These are phyloP conservation scores for Ciconia stormi DNA, from an alignment of 2,113 vertebrate genomes.

Conservation along the genomic window DNA sequence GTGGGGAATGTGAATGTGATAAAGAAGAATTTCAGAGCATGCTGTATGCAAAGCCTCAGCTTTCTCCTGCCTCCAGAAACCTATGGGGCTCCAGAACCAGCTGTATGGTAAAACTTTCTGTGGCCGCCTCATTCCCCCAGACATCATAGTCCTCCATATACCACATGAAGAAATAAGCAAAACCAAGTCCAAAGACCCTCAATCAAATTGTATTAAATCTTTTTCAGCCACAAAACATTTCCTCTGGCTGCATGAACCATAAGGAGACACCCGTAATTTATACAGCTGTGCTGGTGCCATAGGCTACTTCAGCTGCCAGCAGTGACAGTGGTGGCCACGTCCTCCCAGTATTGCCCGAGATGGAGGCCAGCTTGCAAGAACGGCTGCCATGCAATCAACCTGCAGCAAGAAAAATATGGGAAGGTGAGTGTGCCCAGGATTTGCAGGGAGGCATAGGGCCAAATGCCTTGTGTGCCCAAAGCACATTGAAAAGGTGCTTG, in stretches of 20 bases:
- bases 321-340: background rate
- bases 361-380: background rate
- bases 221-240: background rate
- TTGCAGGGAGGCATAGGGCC: background rate
- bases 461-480: background rate
- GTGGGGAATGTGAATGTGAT: background rate
- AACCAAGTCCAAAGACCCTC: background rate
- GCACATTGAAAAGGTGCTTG: background rate
- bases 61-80: background rate
- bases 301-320: background rate
- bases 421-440: fast-evolving
- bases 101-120: background rate
- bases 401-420: background rate
- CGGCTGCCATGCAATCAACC: fast-evolving
- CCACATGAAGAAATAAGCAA: background rate
- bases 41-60: background rate
- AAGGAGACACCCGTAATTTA: background rate
- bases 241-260: background rate
- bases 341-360: background rate
- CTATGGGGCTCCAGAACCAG: background rate
- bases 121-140: background rate
- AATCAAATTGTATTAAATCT: background rate
- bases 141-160: background rate
- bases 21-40: background rate
- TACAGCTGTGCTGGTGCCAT: background rate